These are phyloP conservation scores for Caenorhabditis auriculariae DNA, from an alignment of 2,888 invertebrate genomes.

Conservation along the genomic window DNA sequence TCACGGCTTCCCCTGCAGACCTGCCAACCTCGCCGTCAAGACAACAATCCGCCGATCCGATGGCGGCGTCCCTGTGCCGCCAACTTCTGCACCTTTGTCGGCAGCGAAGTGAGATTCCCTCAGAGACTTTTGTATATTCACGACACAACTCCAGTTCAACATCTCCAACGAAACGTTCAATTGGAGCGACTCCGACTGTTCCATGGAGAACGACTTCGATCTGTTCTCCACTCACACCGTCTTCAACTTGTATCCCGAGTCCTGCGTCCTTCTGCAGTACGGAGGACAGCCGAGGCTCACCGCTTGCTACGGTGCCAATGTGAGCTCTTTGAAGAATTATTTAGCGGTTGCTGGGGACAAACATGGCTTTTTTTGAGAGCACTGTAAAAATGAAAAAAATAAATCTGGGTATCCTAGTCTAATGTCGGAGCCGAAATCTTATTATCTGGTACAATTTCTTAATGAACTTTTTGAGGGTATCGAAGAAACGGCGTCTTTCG, in stretches of 20 bases:
- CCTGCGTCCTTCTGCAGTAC: constrained; percentile 31
- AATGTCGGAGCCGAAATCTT: no score
- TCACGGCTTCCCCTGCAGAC: constrained; percentile 24
- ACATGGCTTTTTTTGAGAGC: no score
- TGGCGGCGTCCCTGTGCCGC: constrained; percentile 36
- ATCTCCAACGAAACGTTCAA: constrained; percentile 9
- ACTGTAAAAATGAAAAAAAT: no score
- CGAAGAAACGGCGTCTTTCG: constrained; percentile 7
- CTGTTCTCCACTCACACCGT: constrained; percentile 31
- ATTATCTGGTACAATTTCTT: background rate
- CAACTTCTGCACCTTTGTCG: constrained; percentile 25
- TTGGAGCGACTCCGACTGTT: constrained; percentile 20
- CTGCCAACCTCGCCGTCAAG: constrained; percentile 21
- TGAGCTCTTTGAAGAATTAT: no score
- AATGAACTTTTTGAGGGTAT: constrained; percentile 10
- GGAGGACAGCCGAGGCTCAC: constrained; percentile 18
- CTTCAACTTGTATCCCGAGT: constrained; percentile 29
- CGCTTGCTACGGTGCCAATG: constrained; percentile 26
- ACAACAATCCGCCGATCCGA: constrained; percentile 20
- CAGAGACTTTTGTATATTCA: background rate
- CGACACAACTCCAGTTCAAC: constrained; percentile 1
- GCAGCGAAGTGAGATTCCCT: constrained; percentile 4
- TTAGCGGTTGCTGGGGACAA: no score
- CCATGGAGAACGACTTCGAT: constrained; percentile 34
- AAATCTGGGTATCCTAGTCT: no score